Base-by-base conservation (phyloP, 2,888 invertebrate species). In the Bombylius major region DNA sequence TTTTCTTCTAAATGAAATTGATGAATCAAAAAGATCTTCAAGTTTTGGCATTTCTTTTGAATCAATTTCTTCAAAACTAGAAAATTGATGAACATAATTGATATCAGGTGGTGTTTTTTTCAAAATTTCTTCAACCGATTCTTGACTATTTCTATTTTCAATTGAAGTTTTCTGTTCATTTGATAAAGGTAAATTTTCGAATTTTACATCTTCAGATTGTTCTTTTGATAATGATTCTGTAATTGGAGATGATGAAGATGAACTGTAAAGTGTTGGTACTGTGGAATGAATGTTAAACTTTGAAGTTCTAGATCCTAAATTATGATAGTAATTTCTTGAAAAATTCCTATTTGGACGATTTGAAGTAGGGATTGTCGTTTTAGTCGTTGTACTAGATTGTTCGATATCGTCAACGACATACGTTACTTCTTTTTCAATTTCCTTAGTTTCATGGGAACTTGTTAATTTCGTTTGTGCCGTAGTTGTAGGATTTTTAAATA, bases 151-250 rank as follows among this genome's bases (percentile, higher is more conserved):
- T 14, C 23, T 33, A 47, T 47, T 42, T 8, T 44, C 12, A 12
- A 13, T n/a, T 14, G 8, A 31, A 14, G n/a, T 9, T 50, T 5
- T 11, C 4, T 45, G 5, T 45, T 8, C 13, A n/a, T 1, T n/a
- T 11, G 39, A 11, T 4, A 11, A 5, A 1, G 6, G 36, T 36
- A 8, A 8, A 11, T 11, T 42, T 31, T 48, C 44, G 6, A 6
- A 34, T 4, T 31, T 9, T 31, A 13, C 9, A 13, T 33, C 36
- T 11, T 13, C 34, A n/a, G 31, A 23, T 42, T 32, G 44, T 50
- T 73, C 71, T 65, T 74, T 73, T 54, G 69, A 65, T 60, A 75
- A 68, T 60, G 72, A 63, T 59, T 69, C 70, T 33, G 70, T 65
- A 46, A 69, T 62, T 39, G 56, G 36, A 48, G 57, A 54, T 46